Evolutionary conservation across 2,888 invertebrate genomes (phyloP), one percentile per base, ranked within the genome.

Genomic region (Drosophila rellima): DNA sequence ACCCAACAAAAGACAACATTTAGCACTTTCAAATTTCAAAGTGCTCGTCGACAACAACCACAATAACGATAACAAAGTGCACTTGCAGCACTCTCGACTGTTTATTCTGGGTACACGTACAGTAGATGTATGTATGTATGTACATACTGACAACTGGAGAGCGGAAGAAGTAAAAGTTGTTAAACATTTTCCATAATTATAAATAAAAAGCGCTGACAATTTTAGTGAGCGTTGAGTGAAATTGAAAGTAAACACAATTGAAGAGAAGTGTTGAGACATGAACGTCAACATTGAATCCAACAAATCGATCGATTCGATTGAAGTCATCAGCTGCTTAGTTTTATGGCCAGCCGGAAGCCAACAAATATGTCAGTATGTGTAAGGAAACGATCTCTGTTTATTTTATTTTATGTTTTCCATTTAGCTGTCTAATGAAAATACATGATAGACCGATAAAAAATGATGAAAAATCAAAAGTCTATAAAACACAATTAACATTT

Each of bases 161-260:
- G 65, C 83, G 82, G 82, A 83, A 74, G 81, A 80, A 74, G 87
- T 83, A 78, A 83, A 83, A 83, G 84, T 80, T 80, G 74, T 76
- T 70, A 51, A 61, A 44, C 68, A 59, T 69, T 69, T 60, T 64
- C 62, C 67, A 69, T 71, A 83, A 68, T 80, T 74, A 74, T 62
- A 73, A 69, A 63, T 70, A 23, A 63, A 57, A 59, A 64, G 39
- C 42, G 54, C 70, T 48, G 66, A 66, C 69, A 69, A 68, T 70
- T 61, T 44, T 45, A 54, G 33, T 50, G 39, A 48, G 50, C 56
- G 51, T 63, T 64, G 51, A 78, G 72, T 76, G 84, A 83, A 87
- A 87, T 77, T 79, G 84, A 83, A 87, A 83, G 82, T 81, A 56
- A 67, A 71, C 45, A 57, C 52, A 52, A 64, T 55, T 64, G 56